These are phyloP conservation scores for Galerucella calmariensis DNA, from an alignment of 2,888 invertebrate species.

Conservation along the genomic window DNA sequence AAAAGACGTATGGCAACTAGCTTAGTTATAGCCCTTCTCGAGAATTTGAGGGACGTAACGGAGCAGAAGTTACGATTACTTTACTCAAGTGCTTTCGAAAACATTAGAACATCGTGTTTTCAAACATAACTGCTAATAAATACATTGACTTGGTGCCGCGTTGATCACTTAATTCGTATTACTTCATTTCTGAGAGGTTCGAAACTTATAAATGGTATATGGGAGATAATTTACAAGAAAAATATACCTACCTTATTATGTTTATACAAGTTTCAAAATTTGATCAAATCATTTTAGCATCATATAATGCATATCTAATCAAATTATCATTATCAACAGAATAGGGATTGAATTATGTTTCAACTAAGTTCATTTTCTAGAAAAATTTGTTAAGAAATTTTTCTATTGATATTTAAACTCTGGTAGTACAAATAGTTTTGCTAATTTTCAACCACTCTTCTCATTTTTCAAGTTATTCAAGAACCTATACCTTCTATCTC, in stretches of 20 bases:
- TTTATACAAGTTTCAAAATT: no score
- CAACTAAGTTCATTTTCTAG: no score
- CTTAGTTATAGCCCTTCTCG: constrained; percentile 43
- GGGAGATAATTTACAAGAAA: constrained; percentile 3
- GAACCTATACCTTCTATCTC: no score
- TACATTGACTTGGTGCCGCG: constrained; percentile 33
- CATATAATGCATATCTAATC: no score
- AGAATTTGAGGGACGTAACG: constrained; percentile 42
- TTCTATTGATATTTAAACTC: no score
- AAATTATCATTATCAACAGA: no score
- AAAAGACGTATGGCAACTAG: constrained; percentile 43
- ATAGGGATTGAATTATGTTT: no score
- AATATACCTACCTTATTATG: neutral
- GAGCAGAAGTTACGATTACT: constrained; percentile 46
- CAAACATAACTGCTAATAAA: constrained; percentile 42
- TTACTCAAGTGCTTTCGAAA: constrained; percentile 44
- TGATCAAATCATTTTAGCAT: no score
- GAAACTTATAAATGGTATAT: neutral
- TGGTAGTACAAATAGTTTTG: no score
- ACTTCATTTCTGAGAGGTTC: constrained; percentile 1
- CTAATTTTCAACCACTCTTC: no score
- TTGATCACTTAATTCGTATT: constrained; percentile 24
- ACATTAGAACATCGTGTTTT: constrained; percentile 43
- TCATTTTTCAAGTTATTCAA: no score
- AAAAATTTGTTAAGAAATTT: no score